These are phyloP conservation scores for Allobates femoralis DNA, from an alignment of 2,797 vertebrate genomes.

Conservation along the genomic window DNA sequence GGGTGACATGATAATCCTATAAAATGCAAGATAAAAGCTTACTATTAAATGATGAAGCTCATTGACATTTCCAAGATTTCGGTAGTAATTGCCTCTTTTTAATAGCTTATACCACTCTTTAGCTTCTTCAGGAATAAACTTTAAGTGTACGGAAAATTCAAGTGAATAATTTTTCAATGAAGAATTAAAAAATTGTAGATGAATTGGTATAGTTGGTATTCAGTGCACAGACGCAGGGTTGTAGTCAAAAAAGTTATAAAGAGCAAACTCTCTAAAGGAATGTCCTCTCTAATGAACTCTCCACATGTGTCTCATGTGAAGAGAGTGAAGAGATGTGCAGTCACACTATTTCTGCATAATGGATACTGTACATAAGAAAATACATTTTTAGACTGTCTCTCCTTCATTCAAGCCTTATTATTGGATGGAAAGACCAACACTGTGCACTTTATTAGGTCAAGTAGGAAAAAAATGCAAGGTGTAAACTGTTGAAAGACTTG, in stretches of 20 bases:
- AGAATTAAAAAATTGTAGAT: neutral
- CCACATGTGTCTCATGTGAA: neutral
- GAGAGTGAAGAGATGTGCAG: no score
- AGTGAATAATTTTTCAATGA: neutral
- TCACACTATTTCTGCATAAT: neutral
- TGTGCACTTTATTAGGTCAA: neutral
- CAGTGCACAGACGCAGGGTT: neutral
- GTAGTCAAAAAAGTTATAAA: neutral
- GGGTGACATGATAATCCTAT: neutral
- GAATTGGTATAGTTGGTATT: neutral
- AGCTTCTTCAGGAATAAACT: constrained; percentile 1
- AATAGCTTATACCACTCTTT: constrained; percentile 10
- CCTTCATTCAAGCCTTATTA: neutral
- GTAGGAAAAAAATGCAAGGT: neutral
- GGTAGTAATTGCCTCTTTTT: constrained; percentile 32
- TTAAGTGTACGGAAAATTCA: neutral
- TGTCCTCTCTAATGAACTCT: no score
- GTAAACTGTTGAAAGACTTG: neutral
- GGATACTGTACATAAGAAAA: neutral
- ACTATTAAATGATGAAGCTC: constrained; percentile 30
- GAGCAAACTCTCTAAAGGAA: neutral
- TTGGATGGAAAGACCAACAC: neutral
- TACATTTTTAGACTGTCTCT: neutral
- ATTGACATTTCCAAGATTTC: constrained; percentile 38
- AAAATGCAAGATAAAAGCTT: constrained; percentile 15